Evolutionary conservation across 92 coral and sea anemone genomes (phyloP), one percentile per base, ranked within the genome.

Genomic region (Palythoa grandis): DNA sequence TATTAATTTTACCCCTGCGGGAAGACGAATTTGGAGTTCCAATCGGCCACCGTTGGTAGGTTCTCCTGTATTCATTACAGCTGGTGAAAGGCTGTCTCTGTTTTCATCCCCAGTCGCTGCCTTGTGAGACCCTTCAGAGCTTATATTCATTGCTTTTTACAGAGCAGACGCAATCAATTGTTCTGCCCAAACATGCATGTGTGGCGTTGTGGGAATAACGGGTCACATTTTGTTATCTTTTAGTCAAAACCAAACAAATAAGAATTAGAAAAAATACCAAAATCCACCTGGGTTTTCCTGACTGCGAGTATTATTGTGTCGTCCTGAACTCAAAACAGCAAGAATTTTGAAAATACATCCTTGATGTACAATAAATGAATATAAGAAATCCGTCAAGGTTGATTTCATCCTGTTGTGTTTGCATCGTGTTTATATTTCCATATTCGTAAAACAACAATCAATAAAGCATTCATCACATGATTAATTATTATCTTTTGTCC

Each of bases 11-110:
- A 75, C 25, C 52, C 79, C 79, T 22, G 79, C 79, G 15, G 79
- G 79, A 22, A 75, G 79, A 50, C 79, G 79, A 75, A 75, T 61
- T 75, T 75, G 65, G 1, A 75, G 79, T 16, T 75, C 79, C 25
- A 75, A 75, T 23, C 79, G 79, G 19, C 9, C 14, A 20, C 48
- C 79, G 61, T 75, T 75, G 47, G 14, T 7, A 23, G 35, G 37
- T 57, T 77, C 82, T 77, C 15, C 37, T 2, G 47, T 2, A 1
- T 57, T 67, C 77, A 72, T 17, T 15, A 43, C 77, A 43, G 23
- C 61, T 8, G 14, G 25, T 20, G n/a, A 72, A 58, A 58, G 2
- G 12, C 20, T 19, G 25, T 19, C 38, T 3, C 2, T 43, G 5
- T 43, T 39, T 2, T 9, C 20, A 43, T 72, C 77, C n/a, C 24